Evolutionary conservation across 2,888 invertebrate species (phyloP).

Genomic region (Lampropteryx suffumata): DNA sequence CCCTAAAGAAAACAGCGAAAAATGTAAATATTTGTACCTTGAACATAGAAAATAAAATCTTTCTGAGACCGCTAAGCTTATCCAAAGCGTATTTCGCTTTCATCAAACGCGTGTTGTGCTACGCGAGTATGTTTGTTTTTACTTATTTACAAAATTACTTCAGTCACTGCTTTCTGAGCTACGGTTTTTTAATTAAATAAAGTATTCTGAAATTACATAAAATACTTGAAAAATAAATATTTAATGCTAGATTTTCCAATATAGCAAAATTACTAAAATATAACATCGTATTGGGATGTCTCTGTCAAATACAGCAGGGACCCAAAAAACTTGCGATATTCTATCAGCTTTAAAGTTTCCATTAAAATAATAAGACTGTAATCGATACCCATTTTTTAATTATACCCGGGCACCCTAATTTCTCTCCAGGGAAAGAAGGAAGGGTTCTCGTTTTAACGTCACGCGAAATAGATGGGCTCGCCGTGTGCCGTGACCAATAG

Average conservation of each 20-base stretch:
- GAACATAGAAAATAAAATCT: constrained; percentile 27
- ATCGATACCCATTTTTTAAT: constrained; percentile 68
- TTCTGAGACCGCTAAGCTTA: constrained; percentile 20
- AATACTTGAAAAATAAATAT: neutral
- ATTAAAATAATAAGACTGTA: constrained; percentile 44
- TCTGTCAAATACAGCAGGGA: constrained; percentile 4
- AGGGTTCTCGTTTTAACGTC: constrained; percentile 77
- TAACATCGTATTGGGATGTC: neutral
- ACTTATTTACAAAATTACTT: constrained; percentile 22
- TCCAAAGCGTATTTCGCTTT: constrained; percentile 29
- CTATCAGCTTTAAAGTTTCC: constrained; percentile 31
- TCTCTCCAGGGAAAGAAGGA: constrained; percentile 69
- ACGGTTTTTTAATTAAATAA: constrained; percentile 13
- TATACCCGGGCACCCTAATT: constrained; percentile 65
- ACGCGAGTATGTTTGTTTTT: constrained; percentile 19
- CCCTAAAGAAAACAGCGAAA: constrained; percentile 1
- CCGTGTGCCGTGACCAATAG: constrained; percentile 75
- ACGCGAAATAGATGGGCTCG: constrained; percentile 77
- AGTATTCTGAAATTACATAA: neutral
- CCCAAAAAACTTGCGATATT: constrained; percentile 22
- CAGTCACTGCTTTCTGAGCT: constrained; percentile 11
- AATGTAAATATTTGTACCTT: constrained; percentile 20
- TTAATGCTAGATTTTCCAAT: no score
- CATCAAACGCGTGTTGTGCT: constrained; percentile 28
- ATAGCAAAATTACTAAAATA: neutral